Base-by-base conservation (phyloP, 2,888 invertebrate species). In the Nymphalis c-album region DNA sequence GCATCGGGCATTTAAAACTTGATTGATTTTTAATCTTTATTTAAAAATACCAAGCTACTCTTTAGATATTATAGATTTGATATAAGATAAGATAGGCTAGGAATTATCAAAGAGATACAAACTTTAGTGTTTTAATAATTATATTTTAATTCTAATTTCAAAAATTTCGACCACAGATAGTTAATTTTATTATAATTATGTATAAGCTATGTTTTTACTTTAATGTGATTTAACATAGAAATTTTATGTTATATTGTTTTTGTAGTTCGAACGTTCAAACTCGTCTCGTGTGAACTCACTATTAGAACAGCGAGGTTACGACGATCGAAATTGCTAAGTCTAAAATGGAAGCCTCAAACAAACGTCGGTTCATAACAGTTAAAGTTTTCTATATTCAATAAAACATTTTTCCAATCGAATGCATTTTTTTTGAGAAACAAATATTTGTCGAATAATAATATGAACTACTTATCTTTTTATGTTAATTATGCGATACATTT, bases 21-120 rank as follows among this genome's bases (percentile, higher is more conserved):
- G 64, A 70, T 60, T 55, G 63, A 63, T 35, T 69, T 63, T 61
- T 65, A 66, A 68, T 65, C 63, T 70, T 46, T 20, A 65, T 60
- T 63, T 58, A 46, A 65, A 45, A 50, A 55, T 55, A n/a, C 18
- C 35, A 10, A 18, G 35, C 40, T 31, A 13, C n/a, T 55, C 35
- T 57, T 18, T 16, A 55, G 22, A 57, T 40, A 40, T n/a, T n/a
- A n/a, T 40, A 35, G 57, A 57, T 57, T 57, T 57, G 57, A 57
- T 57, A 13, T 5, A 1, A 13, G 57, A 57, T 57, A 57, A 57
- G 57, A 57, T 57, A 57, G 0, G 57, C 10, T 10, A 55, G 31
- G 26, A 18, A 57, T 18, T 31, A 31, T 31, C 26, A 31, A 40
- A 6, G 18, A 18, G 40, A 40, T 57, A 35, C 31, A 20, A 18